Evolutionary conservation across 2,113 vertebrate species (phyloP).

Genomic region (Mormoops blainvillei): DNA sequence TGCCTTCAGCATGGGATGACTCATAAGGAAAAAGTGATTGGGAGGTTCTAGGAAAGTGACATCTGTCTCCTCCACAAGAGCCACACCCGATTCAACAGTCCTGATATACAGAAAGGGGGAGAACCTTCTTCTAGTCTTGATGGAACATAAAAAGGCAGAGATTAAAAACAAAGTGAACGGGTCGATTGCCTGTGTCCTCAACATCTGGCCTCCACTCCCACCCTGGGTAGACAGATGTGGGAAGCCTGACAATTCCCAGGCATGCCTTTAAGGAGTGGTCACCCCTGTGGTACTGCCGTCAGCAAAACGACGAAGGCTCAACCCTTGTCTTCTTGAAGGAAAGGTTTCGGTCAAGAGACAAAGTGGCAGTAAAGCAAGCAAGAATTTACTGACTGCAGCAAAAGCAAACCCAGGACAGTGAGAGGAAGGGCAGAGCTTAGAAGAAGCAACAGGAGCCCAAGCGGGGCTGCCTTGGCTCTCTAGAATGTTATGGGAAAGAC

Average conservation of each 20-base stretch:
- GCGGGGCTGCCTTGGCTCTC: too few relatives aligned
- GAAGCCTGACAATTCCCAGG: background rate
- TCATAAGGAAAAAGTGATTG: background rate
- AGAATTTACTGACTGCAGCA: too few relatives aligned
- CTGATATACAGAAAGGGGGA: background rate
- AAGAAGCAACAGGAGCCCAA: too few relatives aligned
- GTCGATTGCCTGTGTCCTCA: background rate
- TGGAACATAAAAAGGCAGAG: background rate
- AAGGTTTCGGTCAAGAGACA: too few relatives aligned
- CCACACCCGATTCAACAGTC: background rate
- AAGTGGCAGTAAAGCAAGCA: too few relatives aligned
- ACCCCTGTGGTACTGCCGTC: background rate
- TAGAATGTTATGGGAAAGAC: too few relatives aligned
- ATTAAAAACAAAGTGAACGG: background rate
- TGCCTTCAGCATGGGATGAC: background rate
- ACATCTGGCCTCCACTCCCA: background rate
- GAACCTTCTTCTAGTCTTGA: background rate
- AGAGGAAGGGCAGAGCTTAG: too few relatives aligned
- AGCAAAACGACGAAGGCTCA: too few relatives aligned
- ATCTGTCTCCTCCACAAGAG: background rate
- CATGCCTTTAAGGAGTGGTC: background rate
- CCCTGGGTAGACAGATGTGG: rapidly evolving
- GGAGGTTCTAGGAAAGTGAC: background rate
- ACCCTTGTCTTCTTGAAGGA: too few relatives aligned
- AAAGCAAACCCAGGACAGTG: too few relatives aligned